A percentile compares a stretch with the other conserved stretches of the same genome.
phyloP scores from a whole-genome alignment of 2,797 vertebrate species.

The Sebastes alutus region DNA sequence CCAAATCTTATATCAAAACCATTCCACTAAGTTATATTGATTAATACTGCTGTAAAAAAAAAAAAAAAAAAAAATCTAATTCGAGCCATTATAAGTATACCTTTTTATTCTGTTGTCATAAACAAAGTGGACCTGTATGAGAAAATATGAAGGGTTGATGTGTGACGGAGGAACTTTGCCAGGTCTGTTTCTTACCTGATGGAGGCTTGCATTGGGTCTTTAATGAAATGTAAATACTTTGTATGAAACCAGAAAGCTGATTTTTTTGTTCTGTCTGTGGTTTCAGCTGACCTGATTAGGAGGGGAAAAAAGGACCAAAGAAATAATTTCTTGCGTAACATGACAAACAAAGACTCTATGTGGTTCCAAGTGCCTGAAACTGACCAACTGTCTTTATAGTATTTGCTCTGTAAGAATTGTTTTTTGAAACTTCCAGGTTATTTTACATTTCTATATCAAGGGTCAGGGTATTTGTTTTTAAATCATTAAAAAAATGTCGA shows the following conservation, averaged over 20 bases:
- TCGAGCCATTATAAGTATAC: conserved; percentile 60
- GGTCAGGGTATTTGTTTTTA: conserved; percentile 71
- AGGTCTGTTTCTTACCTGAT: conserved; percentile 45
- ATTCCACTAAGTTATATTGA: conserved; percentile 75
- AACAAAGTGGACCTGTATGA: conserved; percentile 34
- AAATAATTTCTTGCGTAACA: conserved; percentile 66
- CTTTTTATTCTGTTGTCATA: conserved; percentile 48
- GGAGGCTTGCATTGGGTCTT: conserved; percentile 43
- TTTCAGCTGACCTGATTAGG: conserved; percentile 62
- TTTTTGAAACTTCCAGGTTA: conserved; percentile 64
- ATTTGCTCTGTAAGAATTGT: conserved; percentile 61
- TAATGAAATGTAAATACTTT: conserved; percentile 72
- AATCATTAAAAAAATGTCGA: conserved; percentile 70
- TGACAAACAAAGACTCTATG: conserved; percentile 64
- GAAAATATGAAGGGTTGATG: conserved; percentile 44
- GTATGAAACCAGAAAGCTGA: conserved; percentile 52
- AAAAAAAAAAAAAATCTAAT: conserved; percentile 40
- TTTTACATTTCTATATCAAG: conserved; percentile 71
- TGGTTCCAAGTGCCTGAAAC: conserved; percentile 80
- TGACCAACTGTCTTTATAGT: conserved; percentile 58
- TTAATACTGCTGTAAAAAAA: conserved; percentile 75
- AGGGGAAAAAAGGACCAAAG: conserved; percentile 72
- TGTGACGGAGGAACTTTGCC: conserved; percentile 44
- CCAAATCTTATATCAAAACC: conserved; percentile 55
- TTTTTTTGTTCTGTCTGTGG: conserved; percentile 74